Evolutionary conservation across 2,797 vertebrate genomes (phyloP), one percentile per base, ranked within the genome.

Genomic region (Valencia hispanica): DNA sequence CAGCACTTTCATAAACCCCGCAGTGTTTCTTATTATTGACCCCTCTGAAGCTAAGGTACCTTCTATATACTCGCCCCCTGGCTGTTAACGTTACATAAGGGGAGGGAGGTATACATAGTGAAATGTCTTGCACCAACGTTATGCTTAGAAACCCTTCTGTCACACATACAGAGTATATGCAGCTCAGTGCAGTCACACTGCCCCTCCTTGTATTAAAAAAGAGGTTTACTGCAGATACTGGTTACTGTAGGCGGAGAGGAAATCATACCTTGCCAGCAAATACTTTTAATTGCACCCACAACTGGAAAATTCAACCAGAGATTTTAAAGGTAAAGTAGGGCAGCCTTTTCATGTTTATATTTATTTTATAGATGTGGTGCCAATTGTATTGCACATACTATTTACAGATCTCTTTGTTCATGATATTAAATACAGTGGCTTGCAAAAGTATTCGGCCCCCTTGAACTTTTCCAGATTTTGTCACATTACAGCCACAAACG

Each of bases 51-150:
- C 74, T 66, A 11, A 14, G 45, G 22, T 22, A 66, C 39, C 48
- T 50, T 71, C 51, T 50, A 32, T 11, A 36, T 72, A 77, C 43
- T 51, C 27, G 41, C 41, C 55, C 36, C 50, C 45, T 51, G n/a
- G 70, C 34, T 70, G 68, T 65, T 75, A 80, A 84, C 66, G 72
- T 78, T 71, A 70, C 72, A 78, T 51, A 32, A 50, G 41, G 34
- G 41, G 18, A 74, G 68, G 4, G 25, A 43, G 75, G 78, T 63
- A 41, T 73, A n/a, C n/a, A 65, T 50, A 72, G 65, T 63, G 32
- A 63, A 77, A 70, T 47, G 48, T 72, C 50, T 80, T 77, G 57
- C 75, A 75, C 70, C 69, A 48, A 61, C 25, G 70, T 5, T 68
- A 47, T 32, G 66, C 43, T 50, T 73, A 22, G 55, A 76, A 86